phyloP scores from a whole-genome alignment of 2,113 vertebrate species.

The Tachuris rubrigastra region DNA sequence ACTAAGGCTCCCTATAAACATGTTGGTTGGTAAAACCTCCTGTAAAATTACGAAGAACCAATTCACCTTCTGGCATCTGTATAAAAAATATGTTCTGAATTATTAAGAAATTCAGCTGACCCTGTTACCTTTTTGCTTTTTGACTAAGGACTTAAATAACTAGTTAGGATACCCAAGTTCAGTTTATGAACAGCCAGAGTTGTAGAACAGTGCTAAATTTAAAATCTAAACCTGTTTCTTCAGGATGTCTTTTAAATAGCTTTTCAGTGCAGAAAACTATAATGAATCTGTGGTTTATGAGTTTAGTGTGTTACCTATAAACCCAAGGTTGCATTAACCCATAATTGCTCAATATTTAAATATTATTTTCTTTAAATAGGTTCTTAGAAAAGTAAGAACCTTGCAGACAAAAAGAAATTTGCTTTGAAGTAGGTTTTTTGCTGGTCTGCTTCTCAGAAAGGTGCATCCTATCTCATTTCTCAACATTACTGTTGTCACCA shows the following conservation, averaged over 20 bases:
- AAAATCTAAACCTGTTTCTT: not conserved
- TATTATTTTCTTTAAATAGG: not conserved
- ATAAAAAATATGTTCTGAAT: not conserved
- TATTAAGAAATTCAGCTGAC: not conserved
- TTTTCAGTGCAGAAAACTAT: not conserved
- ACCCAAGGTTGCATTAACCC: not conserved
- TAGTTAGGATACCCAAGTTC: not conserved
- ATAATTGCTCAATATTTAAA: not conserved
- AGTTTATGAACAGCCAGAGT: not conserved
- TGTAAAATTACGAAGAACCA: not conserved
- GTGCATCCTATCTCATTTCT: not conserved
- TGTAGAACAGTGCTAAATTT: not conserved
- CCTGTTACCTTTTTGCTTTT: not conserved
- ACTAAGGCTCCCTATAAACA: not conserved
- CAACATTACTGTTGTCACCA: not conserved
- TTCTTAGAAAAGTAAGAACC: not conserved
- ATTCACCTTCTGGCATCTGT: not conserved
- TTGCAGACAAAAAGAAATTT: not conserved
- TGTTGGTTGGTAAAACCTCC: not conserved
- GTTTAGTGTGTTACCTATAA: not conserved
- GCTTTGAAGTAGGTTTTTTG: not conserved
- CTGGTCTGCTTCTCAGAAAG: not conserved
- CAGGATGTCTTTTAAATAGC: not conserved
- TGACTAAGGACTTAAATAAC: not conserved
- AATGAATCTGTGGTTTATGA: not conserved